Percentiles rank a stretch among this genome's conserved stretches.
Conservation (phyloP, 2,113 vertebrate genomes). For the Blennius ocellaris region DNA sequence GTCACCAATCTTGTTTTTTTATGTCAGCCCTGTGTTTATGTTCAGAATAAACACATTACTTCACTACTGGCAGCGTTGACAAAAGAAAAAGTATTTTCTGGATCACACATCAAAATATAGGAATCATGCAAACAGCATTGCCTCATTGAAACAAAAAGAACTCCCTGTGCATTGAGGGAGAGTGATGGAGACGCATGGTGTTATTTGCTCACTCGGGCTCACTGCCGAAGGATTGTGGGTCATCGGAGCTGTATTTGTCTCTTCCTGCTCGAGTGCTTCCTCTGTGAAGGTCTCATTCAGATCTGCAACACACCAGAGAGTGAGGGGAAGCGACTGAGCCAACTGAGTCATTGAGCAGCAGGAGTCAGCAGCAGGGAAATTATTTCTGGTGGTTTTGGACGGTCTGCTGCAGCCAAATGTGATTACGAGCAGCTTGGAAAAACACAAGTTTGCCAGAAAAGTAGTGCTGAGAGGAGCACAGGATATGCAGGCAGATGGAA, state of each 20-base stretch:
- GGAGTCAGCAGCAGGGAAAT: slow-evolving; percentile 22
- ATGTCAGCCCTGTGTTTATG: too few relatives aligned
- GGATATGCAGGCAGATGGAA: not conserved
- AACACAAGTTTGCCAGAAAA: slow-evolving; percentile 6
- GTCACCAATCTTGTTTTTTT: too few relatives aligned
- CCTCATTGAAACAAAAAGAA: too few relatives aligned
- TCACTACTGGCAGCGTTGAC: too few relatives aligned
- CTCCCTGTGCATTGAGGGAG: too few relatives aligned
- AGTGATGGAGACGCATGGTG: not conserved
- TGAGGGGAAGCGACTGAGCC: slow-evolving; percentile 36
- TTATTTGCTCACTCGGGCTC: slow-evolving; percentile 29
- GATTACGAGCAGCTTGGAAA: slow-evolving; percentile 25
- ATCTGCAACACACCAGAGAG: slow-evolving; percentile 18
- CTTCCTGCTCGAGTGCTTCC: slow-evolving; percentile 27
- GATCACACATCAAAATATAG: too few relatives aligned
- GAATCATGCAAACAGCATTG: too few relatives aligned
- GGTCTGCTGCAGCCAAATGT: slow-evolving; percentile 20
- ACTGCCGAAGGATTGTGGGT: slow-evolving; percentile 22
- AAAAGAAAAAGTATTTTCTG: too few relatives aligned
- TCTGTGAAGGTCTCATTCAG: slow-evolving; percentile 29
- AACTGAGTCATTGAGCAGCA: slow-evolving; percentile 53
- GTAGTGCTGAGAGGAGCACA: not conserved
- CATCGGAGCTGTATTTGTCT: slow-evolving; percentile 5
- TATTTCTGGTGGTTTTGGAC: slow-evolving; percentile 26
- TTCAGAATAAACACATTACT: too few relatives aligned